Conservation (phyloP, 2,888 invertebrate genomes). For the Cantharis rustica region DNA sequence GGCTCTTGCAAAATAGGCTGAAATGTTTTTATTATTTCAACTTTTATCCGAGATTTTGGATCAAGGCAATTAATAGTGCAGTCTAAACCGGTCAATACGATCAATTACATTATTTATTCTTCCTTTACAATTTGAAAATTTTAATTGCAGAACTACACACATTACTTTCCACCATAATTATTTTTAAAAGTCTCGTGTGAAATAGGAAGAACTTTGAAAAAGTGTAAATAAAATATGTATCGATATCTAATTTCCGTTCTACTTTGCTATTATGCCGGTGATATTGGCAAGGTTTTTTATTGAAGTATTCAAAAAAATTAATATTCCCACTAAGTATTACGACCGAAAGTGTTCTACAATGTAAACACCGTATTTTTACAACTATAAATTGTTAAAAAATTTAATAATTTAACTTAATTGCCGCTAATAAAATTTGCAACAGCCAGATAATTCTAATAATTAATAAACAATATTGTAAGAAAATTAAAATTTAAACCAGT, state of each 20-base stretch:
- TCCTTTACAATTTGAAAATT: background rate
- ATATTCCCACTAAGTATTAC: background rate
- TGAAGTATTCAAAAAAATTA: background rate
- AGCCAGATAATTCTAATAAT: background rate
- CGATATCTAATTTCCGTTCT: background rate
- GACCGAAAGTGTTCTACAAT: background rate
- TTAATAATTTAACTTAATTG: background rate
- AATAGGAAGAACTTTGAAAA: background rate
- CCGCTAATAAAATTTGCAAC: background rate
- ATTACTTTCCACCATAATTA: background rate
- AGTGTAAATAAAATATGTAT: background rate
- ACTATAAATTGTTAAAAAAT: background rate
- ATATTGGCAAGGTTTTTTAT: background rate
- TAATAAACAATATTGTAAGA: background rate
- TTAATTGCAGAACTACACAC: background rate
- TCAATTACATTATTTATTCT: background rate
- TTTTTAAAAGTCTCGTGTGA: background rate
- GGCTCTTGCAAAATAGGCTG: background rate
- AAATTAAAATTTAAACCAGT: background rate
- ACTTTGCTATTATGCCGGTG: background rate
- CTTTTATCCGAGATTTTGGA: background rate
- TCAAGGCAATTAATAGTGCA: background rate
- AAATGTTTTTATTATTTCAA: background rate
- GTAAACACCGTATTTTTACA: background rate
- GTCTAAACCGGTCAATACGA: background rate